phyloP scores from a whole-genome alignment of 2,113 vertebrate genomes.

The Xyrauchen texanus region DNA sequence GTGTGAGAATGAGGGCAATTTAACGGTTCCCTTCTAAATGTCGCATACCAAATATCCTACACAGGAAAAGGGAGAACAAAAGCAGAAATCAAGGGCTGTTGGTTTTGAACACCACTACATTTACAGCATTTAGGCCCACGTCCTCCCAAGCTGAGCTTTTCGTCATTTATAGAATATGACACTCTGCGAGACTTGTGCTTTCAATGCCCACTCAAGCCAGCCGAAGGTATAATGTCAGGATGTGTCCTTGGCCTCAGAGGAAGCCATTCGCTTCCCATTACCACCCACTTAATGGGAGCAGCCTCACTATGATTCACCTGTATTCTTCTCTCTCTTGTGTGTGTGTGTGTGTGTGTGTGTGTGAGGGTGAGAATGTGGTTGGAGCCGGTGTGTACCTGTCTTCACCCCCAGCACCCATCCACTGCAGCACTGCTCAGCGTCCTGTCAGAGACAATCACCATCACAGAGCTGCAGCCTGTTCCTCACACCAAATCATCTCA shows the following conservation, averaged over 20 bases:
- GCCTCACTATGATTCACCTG: slow-evolving; percentile 31
- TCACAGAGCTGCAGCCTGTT: slow-evolving; percentile 22
- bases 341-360: slow-evolving; percentile 18
- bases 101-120: slow-evolving; percentile 11
- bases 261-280: slow-evolving; percentile 38
- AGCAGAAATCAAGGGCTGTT: slow-evolving; percentile 5
- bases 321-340: neutral
- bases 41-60: no score
- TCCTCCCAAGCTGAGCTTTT: no score
- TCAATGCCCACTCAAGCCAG: slow-evolving; percentile 25
- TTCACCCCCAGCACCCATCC: slow-evolving; percentile 9
- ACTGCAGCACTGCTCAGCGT: neutral
- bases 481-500: slow-evolving; percentile 36
- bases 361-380: slow-evolving; percentile 16
- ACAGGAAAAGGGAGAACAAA: neutral
- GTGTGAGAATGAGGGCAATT: no score
- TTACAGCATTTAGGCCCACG: no score
- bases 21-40: no score
- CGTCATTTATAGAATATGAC: neutral
- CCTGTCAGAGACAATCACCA: slow-evolving; percentile 38
- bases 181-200: neutral
- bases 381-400: neutral
- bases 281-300: slow-evolving; percentile 27
- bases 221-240: slow-evolving; percentile 24
- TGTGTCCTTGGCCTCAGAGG: slow-evolving; percentile 31